These are phyloP conservation scores for Bovichtus variegatus DNA, from an alignment of 2,797 vertebrate genomes.

Conservation along the genomic window DNA sequence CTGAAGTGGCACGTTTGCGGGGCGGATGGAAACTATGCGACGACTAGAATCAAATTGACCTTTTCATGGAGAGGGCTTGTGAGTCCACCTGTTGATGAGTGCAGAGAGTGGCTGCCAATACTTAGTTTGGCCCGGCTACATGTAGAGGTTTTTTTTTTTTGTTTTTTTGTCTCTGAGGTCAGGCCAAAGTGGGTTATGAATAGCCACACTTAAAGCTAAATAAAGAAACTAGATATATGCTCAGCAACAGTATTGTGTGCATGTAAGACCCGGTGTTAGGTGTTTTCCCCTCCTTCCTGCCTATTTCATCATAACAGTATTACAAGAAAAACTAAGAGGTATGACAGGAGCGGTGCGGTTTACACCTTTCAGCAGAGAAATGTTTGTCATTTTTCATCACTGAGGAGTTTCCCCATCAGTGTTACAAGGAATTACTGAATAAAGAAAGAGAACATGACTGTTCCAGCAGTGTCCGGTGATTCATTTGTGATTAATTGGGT, in stretches of 20 bases:
- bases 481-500: conserved; percentile 47
- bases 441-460: conserved; percentile 59
- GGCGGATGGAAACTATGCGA: conserved; percentile 40
- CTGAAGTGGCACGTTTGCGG: conserved; percentile 26
- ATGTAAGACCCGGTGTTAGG: not conserved
- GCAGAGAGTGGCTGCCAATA: conserved; percentile 32
- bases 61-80: conserved; percentile 41
- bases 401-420: conserved; percentile 54
- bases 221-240: conserved; percentile 36
- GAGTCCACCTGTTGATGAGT: conserved; percentile 69
- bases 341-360: conserved; percentile 20
- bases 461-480: conserved; percentile 55
- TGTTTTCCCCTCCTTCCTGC: conserved; percentile 34
- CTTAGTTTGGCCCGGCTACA: conserved; percentile 10
- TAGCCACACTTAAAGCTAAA: conserved; percentile 48
- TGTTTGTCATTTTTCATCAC: conserved; percentile 15
- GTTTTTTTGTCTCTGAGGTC: conserved; percentile 18
- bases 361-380: conserved; percentile 32
- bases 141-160: conserved; percentile 16
- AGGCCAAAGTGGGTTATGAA: conserved; percentile 44
- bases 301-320: not conserved
- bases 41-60: conserved; percentile 55
- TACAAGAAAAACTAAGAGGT: not conserved
- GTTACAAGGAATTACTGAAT: conserved; percentile 57
- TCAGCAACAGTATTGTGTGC: not conserved